Percentiles rank a stretch among this genome's conserved stretches.
Evolutionary conservation across 2,113 vertebrate species (phyloP).

Genomic region (Lophura nycthemera): DNA sequence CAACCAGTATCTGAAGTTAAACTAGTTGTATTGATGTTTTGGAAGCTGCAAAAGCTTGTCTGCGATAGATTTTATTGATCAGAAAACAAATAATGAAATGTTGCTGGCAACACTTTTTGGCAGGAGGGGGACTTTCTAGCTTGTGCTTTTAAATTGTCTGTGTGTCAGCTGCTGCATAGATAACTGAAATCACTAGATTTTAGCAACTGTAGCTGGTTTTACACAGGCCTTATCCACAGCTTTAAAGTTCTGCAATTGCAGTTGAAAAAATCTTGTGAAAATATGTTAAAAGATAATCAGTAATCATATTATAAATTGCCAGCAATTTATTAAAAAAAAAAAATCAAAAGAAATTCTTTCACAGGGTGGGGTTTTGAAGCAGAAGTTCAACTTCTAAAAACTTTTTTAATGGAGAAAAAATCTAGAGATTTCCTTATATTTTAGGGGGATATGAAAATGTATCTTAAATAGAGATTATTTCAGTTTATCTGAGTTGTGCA

Average conservation of each 20-base stretch:
- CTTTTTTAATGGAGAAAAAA: neutral
- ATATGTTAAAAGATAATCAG: conserved; percentile 11
- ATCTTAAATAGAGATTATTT: neutral
- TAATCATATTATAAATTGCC: neutral
- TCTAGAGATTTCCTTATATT: neutral
- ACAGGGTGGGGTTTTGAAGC: neutral
- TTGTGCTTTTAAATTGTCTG: neutral
- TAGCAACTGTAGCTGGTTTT: neutral
- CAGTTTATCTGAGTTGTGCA: neutral
- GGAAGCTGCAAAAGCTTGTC: neutral
- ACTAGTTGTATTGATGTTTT: neutral
- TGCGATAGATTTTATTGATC: conserved; percentile 32
- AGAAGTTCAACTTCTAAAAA: neutral
- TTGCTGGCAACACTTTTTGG: neutral
- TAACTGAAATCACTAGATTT: neutral
- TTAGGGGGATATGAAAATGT: neutral
- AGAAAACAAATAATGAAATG: neutral
- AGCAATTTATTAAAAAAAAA: neutral
- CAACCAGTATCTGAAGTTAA: neutral
- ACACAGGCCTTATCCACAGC: neutral
- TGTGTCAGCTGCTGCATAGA: neutral
- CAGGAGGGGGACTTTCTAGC: neutral
- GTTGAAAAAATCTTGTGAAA: conserved; percentile 1
- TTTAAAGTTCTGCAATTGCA: neutral
- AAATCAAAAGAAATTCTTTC: neutral